A percentile compares a stretch with the other conserved stretches of the same genome.
phyloP scores from a whole-genome alignment of 2,113 vertebrate genomes.

The Syngnathoides biaculeatus region DNA sequence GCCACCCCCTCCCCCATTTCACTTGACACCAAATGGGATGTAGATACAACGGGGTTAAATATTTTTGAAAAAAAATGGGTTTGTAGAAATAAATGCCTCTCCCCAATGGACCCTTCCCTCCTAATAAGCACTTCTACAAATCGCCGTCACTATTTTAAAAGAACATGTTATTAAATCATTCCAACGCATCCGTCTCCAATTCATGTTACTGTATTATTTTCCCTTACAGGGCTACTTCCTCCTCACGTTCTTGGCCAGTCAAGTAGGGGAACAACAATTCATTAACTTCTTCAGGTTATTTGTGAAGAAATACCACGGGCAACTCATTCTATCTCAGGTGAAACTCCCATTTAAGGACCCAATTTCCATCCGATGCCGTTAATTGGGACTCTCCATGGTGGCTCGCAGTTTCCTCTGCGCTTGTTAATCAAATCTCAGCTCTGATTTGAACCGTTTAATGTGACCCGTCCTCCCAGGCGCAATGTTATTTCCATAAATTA shows the following conservation, averaged over 20 bases:
- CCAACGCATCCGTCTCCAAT: background rate
- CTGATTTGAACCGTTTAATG: constrained; percentile 30
- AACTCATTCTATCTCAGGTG: constrained; percentile 93
- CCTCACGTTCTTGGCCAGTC: constrained; percentile 78
- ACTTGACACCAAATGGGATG: background rate
- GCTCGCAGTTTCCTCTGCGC: constrained; percentile 17
- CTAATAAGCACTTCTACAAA: background rate
- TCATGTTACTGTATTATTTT: constrained; percentile 5
- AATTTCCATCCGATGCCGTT: constrained; percentile 23
- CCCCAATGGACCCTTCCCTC: background rate
- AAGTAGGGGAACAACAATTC: constrained; percentile 78
- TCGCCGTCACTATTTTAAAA: background rate
- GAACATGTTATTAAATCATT: background rate
- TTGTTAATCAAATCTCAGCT: constrained; percentile 28
- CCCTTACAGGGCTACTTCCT: constrained; percentile 89
- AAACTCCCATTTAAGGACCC: constrained; percentile 11
- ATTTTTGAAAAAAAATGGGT: background rate
- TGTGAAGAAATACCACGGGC: constrained; percentile 84
- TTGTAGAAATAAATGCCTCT: background rate
- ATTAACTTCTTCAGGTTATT: constrained; percentile 83
- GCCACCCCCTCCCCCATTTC: background rate
- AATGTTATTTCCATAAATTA: constrained; percentile 40
- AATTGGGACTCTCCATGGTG: constrained; percentile 9
- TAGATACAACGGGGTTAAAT: background rate
- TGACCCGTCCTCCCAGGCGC: constrained; percentile 27